Evolutionary conservation across 2,113 vertebrate genomes (phyloP).

Genomic region (Todiramphus saurophagus): DNA sequence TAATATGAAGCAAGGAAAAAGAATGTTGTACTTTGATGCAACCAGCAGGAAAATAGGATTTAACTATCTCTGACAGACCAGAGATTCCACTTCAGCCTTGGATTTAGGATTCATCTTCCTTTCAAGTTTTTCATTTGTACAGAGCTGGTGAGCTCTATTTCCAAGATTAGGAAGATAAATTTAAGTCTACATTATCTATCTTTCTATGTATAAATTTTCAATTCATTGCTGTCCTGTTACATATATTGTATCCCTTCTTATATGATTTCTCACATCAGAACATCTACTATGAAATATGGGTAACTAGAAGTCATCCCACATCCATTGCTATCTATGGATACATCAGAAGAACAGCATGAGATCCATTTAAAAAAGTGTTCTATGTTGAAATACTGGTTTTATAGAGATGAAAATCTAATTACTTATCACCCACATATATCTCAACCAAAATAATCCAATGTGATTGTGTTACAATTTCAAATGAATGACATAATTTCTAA

Average conservation of each 20-base stretch:
- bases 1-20: background rate
- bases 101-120: background rate
- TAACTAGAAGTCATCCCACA: background rate
- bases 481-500: background rate
- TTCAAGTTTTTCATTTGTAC: background rate
- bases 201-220: background rate
- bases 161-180: background rate
- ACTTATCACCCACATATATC: background rate
- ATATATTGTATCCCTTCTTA: background rate
- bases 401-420: background rate
- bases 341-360: background rate
- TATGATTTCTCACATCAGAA: background rate
- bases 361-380: background rate
- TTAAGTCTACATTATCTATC: background rate
- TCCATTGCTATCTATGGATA: background rate
- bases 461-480: background rate
- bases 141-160: background rate
- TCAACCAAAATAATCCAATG: background rate
- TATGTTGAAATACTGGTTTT: background rate
- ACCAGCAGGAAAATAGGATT: background rate
- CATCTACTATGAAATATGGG: background rate
- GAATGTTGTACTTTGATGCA: background rate
- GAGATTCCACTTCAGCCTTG: background rate
- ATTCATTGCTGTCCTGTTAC: background rate
- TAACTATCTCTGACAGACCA: background rate